Base-by-base conservation (phyloP, 2,888 invertebrate genomes). In the Scaptomyza caliginosa region DNA sequence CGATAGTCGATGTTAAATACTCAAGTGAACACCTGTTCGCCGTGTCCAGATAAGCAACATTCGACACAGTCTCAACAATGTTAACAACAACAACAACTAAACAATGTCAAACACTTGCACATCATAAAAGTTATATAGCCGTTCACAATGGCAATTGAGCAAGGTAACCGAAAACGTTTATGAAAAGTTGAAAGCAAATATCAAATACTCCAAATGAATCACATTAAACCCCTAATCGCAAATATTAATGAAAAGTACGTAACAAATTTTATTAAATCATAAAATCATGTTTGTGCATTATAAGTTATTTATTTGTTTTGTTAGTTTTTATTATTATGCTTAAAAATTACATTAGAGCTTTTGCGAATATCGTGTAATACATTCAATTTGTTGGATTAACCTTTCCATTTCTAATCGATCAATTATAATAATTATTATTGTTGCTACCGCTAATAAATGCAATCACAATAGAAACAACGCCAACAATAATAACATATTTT, bases 21-120 rank as follows among this genome's bases (percentile, higher is more conserved):
- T 72, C 19, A 65, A 77, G 54, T 66, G 75, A 68, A 77, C 75
- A 75, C 77, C 77, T 75, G 75, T 73, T 75, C 51, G 7, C 16
- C 26, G 6, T 16, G 39, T 49, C 23, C 16, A 28, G 75, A 75
- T 75, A 75, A 75, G 74, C 46, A 30, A 5, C 49, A 42, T 32
- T 40, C 17, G 38, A 43, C 57, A 34, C 24, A 54, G 54, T 19
- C 39, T 34, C 39, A 38, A 74, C 64, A 56, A 38, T 55, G 26
- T 46, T 43, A n/a, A 5, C n/a, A 32, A 19, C 11, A 11, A 28
- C 26, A 26, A 26, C 34, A 32, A 32, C 13, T 16, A 34, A 34
- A 34, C 34, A 34, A 16, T 34, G 34, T 8, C 16, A 32, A 74
- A 50, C 73, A 73, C 71, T 75, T 70, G 75, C 38, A 19, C 28